phyloP scores from a whole-genome alignment of 2,888 invertebrate species.

The Epicampocera succincta region DNA sequence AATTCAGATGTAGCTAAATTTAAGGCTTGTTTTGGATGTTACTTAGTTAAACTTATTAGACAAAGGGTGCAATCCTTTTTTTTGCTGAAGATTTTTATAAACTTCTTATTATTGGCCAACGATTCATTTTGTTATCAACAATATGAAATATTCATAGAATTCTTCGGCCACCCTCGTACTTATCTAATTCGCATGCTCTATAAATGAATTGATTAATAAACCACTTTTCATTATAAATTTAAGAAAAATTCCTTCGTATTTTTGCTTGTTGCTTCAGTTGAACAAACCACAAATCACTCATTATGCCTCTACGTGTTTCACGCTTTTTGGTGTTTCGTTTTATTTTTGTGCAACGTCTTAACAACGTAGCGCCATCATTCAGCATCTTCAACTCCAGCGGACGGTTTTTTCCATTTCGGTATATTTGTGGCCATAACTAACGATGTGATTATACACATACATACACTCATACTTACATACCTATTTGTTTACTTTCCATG shows the following conservation, averaged over 20 bases:
- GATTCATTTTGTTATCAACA: neutral
- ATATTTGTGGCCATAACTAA: slow-evolving; percentile 44
- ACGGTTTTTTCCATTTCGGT: neutral
- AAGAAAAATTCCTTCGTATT: slow-evolving; percentile 25
- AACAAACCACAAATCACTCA: slow-evolving; percentile 58
- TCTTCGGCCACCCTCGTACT: neutral
- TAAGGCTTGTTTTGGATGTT: no score
- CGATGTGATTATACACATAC: slow-evolving; percentile 75
- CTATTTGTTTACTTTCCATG: slow-evolving; percentile 63
- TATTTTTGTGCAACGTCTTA: slow-evolving; percentile 3
- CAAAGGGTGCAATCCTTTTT: no score
- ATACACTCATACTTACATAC: no score
- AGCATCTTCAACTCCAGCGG: slow-evolving; percentile 1
- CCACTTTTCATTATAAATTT: slow-evolving; percentile 13
- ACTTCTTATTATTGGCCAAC: no score
- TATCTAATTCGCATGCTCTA: slow-evolving; percentile 36
- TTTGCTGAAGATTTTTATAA: no score
- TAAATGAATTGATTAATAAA: slow-evolving; percentile 43
- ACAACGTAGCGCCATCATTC: slow-evolving; percentile 48
- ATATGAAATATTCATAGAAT: neutral
- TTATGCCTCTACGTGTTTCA: slow-evolving; percentile 56
- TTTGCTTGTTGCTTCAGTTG: neutral
- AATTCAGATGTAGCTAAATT: no score
- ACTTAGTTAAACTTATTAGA: no score
- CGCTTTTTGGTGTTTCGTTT: slow-evolving; percentile 43